Evolutionary conservation across 2,113 vertebrate species (phyloP).

Genomic region (Atherinomorus stipes): DNA sequence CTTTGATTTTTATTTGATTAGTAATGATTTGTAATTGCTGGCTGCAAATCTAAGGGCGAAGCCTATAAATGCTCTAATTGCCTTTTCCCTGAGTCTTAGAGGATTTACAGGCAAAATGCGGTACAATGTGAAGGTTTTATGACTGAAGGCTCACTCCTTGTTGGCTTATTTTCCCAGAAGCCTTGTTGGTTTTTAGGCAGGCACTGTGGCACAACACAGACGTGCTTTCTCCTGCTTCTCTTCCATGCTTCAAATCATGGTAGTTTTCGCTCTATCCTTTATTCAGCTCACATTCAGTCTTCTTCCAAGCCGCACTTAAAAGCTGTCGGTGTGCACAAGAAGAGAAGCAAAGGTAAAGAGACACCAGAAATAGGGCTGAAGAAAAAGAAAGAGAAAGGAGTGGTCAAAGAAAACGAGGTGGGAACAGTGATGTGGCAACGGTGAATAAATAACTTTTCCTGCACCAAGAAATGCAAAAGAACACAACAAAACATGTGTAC

Average conservation of each 20-base stretch:
- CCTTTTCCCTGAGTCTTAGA: conserved; percentile 69
- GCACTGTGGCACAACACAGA: conserved; percentile 64
- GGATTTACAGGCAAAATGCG: conserved; percentile 69
- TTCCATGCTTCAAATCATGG: conserved; percentile 57
- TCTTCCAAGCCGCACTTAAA: conserved; percentile 33
- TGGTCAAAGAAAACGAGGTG: not conserved
- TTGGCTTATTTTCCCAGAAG: conserved; percentile 70
- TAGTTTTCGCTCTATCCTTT: conserved; percentile 58
- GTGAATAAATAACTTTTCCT: conserved; percentile 23
- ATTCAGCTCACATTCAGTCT: conserved; percentile 33
- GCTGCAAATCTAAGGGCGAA: conserved; percentile 75
- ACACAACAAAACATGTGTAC: not conserved
- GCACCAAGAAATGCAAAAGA: conserved; percentile 9
- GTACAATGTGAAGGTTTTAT: conserved; percentile 72
- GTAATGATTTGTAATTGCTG: conserved; percentile 84
- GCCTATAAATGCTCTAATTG: conserved; percentile 82
- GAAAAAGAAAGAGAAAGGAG: conserved; percentile 7
- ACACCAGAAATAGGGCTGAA: conserved; percentile 6
- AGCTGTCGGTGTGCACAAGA: conserved; percentile 30
- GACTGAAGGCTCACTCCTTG: conserved; percentile 57
- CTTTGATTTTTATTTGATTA: conserved; percentile 85
- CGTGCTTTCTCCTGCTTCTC: conserved; percentile 31
- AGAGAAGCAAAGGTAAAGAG: conserved; percentile 8
- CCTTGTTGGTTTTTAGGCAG: conserved; percentile 60
- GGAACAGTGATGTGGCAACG: conserved; percentile 16